Base-by-base conservation (phyloP, 2,797 vertebrate species). In the Poeciliopsis infans region DNA sequence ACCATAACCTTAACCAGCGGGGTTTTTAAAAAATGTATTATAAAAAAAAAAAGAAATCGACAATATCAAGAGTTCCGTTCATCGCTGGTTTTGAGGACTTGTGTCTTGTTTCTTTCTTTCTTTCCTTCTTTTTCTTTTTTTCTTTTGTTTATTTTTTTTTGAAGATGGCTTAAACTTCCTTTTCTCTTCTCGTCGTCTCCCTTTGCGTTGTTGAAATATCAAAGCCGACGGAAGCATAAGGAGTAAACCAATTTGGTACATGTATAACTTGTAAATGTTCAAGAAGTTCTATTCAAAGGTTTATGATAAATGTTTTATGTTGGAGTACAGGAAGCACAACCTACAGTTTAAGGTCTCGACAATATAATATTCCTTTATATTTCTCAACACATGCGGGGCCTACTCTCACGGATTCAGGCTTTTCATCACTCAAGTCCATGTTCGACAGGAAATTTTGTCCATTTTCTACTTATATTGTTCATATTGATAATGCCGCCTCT, bases 61-160 rank as follows among this genome's bases (percentile, higher is more conserved):
- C 86, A 90, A 93, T 92, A 92, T 88, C 86, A 93, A 89, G 87
- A 93, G 95, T 96, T 96, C 95, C 94, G 95, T 96, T 95, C 95
- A 95, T 96, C 93, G 96, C 97, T 97, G 96, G 95, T 96, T 97
- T 97, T 96, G 95, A 97, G 96, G 94, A 97, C 93, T 97, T 96
- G 93, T 94, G 93, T 95, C 93, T 94, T 94, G 93, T 95, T 95
- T 92, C 78, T 88, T 91, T 90, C 90, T 80, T 91, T 84, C 41
- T 45, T 70, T 15, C 13, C 23, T 53, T 53, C 23, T 11, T 53
- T 53, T 25, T 89, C 89, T 79, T 91, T 84, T 25, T 43, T 69
- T 13, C 31, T 93, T 74, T 68, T 88, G 95, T 94, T 5, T 43
- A 6, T 57, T 93, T 94, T 92, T 75, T 66, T 88, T 95, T 93